A percentile compares a stretch with the other conserved stretches of the same genome.
Evolutionary conservation across 2,113 vertebrate genomes (phyloP).

Genomic region (Myotis lucifugus): DNA sequence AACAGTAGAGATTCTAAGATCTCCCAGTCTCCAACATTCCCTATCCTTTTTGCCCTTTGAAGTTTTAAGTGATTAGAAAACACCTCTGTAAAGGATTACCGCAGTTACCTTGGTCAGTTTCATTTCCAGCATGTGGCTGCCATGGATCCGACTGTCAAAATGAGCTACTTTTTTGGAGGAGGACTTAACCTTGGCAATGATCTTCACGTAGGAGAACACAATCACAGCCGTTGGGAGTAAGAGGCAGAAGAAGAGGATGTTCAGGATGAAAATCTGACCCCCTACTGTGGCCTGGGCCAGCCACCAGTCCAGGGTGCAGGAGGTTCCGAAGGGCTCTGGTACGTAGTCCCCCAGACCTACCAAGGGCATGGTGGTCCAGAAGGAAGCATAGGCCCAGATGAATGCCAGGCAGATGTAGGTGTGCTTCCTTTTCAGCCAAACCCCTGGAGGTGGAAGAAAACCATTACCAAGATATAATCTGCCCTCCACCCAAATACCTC

Average conservation of each 20-base stretch:
- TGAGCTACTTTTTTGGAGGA: conserved; percentile 93
- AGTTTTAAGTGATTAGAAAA: background rate
- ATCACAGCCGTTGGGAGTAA: conserved; percentile 92
- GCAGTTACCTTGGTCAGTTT: conserved; percentile 94
- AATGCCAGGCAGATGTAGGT: conserved; percentile 89
- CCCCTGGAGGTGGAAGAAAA: conserved; percentile 85
- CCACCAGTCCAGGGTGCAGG: conserved; percentile 98
- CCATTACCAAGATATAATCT: conserved; percentile 66
- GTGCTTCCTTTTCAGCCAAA: conserved; percentile 95
- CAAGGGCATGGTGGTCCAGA: conserved; percentile 96
- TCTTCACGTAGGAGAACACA: conserved; percentile 94
- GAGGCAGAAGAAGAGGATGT: conserved; percentile 96
- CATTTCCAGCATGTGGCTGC: conserved; percentile 92
- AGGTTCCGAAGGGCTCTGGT: conserved; percentile 96
- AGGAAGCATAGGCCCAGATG: conserved; percentile 92
- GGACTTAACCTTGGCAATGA: conserved; percentile 95
- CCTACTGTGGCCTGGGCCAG: conserved; percentile 91
- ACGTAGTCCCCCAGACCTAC: conserved; percentile 94
- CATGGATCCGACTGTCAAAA: conserved; percentile 91
- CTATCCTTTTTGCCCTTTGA: background rate
- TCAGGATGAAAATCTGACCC: conserved; percentile 93
- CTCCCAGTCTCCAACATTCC: background rate
- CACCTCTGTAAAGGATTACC: background rate
- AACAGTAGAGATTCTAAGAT: background rate
- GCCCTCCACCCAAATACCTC: conserved; percentile 67